Evolutionary conservation across 1,140 invertebrate species (phyloP), one percentile per base, ranked within the genome.

Genomic region (Bombus fervidus): DNA sequence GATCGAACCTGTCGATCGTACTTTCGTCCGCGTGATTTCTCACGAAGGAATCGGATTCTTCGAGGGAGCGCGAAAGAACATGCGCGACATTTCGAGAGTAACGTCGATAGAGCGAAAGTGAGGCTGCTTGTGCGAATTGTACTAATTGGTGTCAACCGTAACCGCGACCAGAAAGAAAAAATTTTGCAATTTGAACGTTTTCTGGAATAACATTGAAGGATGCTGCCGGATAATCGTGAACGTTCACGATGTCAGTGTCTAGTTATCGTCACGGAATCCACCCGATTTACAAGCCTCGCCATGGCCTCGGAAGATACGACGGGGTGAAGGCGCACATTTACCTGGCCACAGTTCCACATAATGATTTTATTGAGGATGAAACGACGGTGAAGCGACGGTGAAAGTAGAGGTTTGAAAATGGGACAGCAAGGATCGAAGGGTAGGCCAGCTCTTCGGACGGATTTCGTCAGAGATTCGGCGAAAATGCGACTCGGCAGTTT

Each of bases 401-500:
- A 86, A 76, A 75, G 59, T 15, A 34, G 22, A 10, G 10, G 15
- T 18, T 53, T 76, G 83, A 84, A 81, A 41, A 93, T 94, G 93
- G 94, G 93, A 43, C 94, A 94, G 57, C 94, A 94, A 77, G 91
- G 93, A 81, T 95, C 94, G 41, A 95, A 94, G 91, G 92, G 91
- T 74, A 92, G 92, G 72, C 81, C 93, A 22, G 86, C 90, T 5
- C 86, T 93, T 64, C 91, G 94, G 79, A 91, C 93, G 87, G 93
- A 94, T 87, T 93, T 94, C 85, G 89, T 93, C 79, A 91, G 94
- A 57, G 93, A 93, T 86, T 94, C 94, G 64, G 81, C 91, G 74
- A 94, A 93, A 90, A 94, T 93, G 92, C 92, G 93, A 25, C 90
- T 94, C 8, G 93, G 93, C 86, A 95, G 93, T 79, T 93, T 95